Percentiles rank a stretch among this genome's conserved stretches.
Conservation (phyloP, 2,888 invertebrate species). For the Lamellibrachia satsuma region DNA sequence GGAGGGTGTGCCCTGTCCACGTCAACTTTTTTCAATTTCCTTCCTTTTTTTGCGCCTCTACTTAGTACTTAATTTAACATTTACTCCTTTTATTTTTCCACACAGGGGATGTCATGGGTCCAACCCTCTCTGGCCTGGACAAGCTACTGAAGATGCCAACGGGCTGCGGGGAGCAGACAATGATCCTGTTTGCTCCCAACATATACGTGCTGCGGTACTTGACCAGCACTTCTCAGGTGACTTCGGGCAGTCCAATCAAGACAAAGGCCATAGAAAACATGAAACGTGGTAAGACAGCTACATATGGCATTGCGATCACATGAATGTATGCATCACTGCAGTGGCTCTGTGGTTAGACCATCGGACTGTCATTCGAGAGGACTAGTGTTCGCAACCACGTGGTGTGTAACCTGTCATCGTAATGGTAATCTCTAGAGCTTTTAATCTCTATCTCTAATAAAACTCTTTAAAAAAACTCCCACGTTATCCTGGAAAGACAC, state of each 20-base stretch:
- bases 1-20: too few species aligned
- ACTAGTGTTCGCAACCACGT: too few species aligned
- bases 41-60: too few species aligned
- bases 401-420: too few species aligned
- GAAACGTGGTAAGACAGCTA: conserved; percentile 68
- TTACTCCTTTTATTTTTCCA: not conserved
- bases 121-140: conserved; percentile 69
- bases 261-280: conserved; percentile 70
- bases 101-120: conserved; percentile 65
- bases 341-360: too few species aligned
- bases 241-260: conserved; percentile 68
- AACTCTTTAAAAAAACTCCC: too few species aligned
- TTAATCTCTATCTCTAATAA: too few species aligned
- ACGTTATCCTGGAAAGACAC: too few species aligned
- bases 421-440: too few species aligned
- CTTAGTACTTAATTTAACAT: not conserved
- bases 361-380: too few species aligned
- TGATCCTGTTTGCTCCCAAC: conserved; percentile 81
- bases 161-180: conserved; percentile 85
- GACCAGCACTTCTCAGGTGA: conserved; percentile 69
- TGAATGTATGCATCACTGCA: not conserved
- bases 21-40: too few species aligned
- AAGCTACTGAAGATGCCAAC: conserved; percentile 75
- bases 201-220: conserved; percentile 76
- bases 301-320: not conserved